Percentiles rank a stretch among this genome's conserved stretches.
These are phyloP conservation scores for Syngnathus typhle DNA, from an alignment of 2,113 vertebrate genomes.

Conservation along the genomic window DNA sequence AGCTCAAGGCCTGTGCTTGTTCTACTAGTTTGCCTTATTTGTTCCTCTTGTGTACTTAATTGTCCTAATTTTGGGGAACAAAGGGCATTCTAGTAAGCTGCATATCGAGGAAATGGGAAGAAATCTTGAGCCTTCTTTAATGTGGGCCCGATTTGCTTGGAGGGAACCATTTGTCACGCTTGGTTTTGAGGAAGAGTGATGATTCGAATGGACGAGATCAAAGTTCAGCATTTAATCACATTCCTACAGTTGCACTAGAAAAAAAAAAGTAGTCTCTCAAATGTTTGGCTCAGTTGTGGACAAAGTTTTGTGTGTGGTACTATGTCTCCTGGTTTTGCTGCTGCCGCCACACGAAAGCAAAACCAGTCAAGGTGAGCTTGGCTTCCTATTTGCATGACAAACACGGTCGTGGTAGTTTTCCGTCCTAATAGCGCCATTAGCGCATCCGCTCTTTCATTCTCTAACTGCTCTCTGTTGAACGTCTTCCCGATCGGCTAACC, in stretches of 20 bases:
- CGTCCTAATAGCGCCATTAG: constrained; percentile 49
- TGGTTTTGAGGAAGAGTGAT: not conserved
- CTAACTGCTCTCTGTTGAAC: constrained; percentile 55
- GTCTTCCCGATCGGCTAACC: constrained; percentile 43
- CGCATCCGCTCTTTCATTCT: constrained; percentile 55
- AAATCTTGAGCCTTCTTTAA: not conserved
- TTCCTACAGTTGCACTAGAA: not conserved
- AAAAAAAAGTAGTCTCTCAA: not conserved
- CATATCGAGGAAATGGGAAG: too few relatives aligned
- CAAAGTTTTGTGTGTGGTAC: too few relatives aligned
- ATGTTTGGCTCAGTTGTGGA: not conserved
- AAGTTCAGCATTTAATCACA: not conserved
- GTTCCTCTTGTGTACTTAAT: too few relatives aligned
- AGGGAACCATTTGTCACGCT: not conserved
- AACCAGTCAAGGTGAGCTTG: constrained; percentile 34
- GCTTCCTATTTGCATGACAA: constrained; percentile 66
- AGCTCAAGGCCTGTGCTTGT: not conserved
- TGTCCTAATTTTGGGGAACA: too few relatives aligned
- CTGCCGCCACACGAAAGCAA: constrained; percentile 18
- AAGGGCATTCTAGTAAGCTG: too few relatives aligned
- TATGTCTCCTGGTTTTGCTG: not conserved
- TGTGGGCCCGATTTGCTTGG: not conserved
- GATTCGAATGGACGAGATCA: not conserved
- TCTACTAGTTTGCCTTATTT: too few relatives aligned
- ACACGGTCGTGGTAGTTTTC: constrained; percentile 44